Percentiles rank a stretch among this genome's conserved stretches.
These are phyloP conservation scores for Brenthis ino DNA, from an alignment of 2,888 invertebrate genomes.

Conservation along the genomic window DNA sequence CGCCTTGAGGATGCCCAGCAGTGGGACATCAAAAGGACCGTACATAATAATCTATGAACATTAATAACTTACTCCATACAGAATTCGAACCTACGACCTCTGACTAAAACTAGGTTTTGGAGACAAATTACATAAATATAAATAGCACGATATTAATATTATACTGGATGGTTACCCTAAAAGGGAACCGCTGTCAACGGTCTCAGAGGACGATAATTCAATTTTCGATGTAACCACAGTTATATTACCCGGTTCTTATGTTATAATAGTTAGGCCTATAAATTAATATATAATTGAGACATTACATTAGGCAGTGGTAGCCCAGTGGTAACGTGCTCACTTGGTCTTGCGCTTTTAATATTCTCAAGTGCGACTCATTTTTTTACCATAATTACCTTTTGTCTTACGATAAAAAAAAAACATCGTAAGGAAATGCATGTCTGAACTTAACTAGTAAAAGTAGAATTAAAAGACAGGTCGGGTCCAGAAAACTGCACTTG, in stretches of 20 bases:
- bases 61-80: not conserved
- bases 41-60: not conserved
- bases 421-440: too few relatives aligned
- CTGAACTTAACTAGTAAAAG: too few relatives aligned
- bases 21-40: too few relatives aligned
- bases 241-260: conserved; percentile 9
- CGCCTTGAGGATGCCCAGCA: too few relatives aligned
- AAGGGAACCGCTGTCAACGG: conserved; percentile 22
- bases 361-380: too few relatives aligned
- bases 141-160: not conserved
- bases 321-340: too few relatives aligned
- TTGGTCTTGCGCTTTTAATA: too few relatives aligned
- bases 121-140: not conserved
- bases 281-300: not conserved
- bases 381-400: too few relatives aligned
- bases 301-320: too few relatives aligned
- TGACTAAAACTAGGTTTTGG: not conserved
- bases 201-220: conserved; percentile 23
- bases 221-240: conserved; percentile 19
- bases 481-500: too few relatives aligned
- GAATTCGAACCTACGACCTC: not conserved
- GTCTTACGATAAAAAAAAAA: too few relatives aligned
- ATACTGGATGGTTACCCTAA: conserved; percentile 8
- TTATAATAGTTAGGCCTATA: conserved; percentile 5
- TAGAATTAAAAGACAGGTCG: too few relatives aligned